Evolutionary conservation across 2,888 invertebrate species (phyloP).

Genomic region (Ferrisia virgata): DNA sequence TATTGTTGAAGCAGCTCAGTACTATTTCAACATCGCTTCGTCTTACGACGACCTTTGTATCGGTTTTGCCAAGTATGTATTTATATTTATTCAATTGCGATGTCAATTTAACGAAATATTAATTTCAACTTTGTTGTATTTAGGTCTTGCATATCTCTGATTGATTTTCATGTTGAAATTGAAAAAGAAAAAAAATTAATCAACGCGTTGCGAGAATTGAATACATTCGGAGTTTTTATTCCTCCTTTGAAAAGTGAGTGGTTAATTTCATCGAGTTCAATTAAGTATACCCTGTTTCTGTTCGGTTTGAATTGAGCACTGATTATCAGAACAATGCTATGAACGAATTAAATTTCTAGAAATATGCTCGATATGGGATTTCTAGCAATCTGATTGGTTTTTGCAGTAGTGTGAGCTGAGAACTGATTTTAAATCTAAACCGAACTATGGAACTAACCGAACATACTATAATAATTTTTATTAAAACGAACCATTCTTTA

Average conservation of each 20-base stretch:
- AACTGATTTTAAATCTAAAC: too few species aligned
- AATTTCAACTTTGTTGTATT: neutral
- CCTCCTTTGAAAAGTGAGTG: conserved; percentile 29
- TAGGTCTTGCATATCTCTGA: conserved; percentile 26
- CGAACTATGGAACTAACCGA: too few species aligned
- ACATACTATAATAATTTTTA: too few species aligned
- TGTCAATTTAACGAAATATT: neutral
- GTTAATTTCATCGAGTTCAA: neutral
- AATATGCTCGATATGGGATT: too few species aligned
- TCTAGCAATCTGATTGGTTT: too few species aligned
- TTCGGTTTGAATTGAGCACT: too few species aligned
- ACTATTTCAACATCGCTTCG: conserved; percentile 33
- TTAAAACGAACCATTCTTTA: neutral
- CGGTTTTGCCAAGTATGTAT: conserved; percentile 37
- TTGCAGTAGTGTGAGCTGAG: too few species aligned
- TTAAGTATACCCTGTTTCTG: too few species aligned
- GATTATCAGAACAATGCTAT: too few species aligned
- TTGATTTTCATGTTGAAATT: conserved; percentile 16
- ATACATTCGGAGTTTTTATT: conserved; percentile 30
- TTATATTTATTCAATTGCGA: neutral
- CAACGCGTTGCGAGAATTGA: conserved; percentile 18
- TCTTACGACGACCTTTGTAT: conserved; percentile 33
- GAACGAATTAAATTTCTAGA: too few species aligned
- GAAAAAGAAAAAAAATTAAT: conserved; percentile 37
- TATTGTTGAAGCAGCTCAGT: conserved; percentile 38